Evolutionary conservation across 2,888 invertebrate genomes (phyloP), one percentile per base, ranked within the genome.

Genomic region (Horisme vitalbata): DNA sequence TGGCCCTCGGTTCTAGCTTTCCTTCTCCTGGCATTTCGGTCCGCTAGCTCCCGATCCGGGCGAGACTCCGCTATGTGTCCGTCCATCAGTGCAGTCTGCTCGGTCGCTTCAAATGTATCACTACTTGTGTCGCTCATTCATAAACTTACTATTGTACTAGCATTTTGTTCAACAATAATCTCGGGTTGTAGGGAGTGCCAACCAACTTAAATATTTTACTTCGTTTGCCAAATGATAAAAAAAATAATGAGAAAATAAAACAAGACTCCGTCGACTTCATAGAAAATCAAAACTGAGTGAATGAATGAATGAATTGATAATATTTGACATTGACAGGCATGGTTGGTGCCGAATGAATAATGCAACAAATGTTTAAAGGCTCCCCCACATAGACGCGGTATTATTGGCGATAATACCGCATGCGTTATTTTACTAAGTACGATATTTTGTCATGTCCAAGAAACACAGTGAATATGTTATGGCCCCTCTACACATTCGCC

Each of bases 11-110:
- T 66, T 68, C 91, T 91, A 27, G 90, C 81, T 59, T 91, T 91
- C 46, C 91, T 78, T 73, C 92, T 92, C 55, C 92, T 90, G 20
- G 90, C 84, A 59, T 79, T 85, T 45, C 91, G 89, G 55, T 90
- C 90, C 50, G 82, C 85, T 53, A 84, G 79, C 65, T 91, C 91
- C 77, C 91, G 88, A 61, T 91, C 91, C 45, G 90, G 84, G 59
- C 91, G 90, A 59, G 91, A 91, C 75, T 93, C 93, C 47, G 93
- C 92, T 74, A 94, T 94, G 91, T 95, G 95, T 73, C 94, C 95
- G 91, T 95, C 95, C 95, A 96, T 96, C 77, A 95, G 93, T 83
- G 94, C 94, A 69, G 95, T 95, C 66, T 91, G 93, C 91, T 96
- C 95, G 75, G 93, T 92, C 67, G 91, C 91, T 75, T 90, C 90